Evolutionary conservation across 2,888 invertebrate species (phyloP), one percentile per base, ranked within the genome.

Genomic region (Thymelicus lineola): DNA sequence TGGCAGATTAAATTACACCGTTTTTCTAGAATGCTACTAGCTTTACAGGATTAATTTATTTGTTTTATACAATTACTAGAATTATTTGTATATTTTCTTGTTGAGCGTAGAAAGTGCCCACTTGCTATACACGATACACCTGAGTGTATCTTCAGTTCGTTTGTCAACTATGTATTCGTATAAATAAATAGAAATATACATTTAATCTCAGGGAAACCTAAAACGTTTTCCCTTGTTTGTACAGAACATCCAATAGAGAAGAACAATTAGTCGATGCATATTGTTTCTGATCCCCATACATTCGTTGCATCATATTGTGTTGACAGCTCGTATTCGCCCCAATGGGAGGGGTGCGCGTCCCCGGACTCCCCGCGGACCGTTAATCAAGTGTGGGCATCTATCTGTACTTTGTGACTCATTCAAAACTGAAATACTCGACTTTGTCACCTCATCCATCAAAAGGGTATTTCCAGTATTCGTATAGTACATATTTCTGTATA

Each of bases 351-450:
- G 53, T 61, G 59, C 15, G n/a, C 12, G 28, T 36, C 14, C 50
- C 10, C 14, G 55, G 61, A 28, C 28, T 28, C 28, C 28, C 28
- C 28, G 28, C 35, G 67, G 53, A 53, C 45, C 67, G 55, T 61
- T 67, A 61, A 67, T 67, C 67, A 61, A 48, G 61, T 67, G 67
- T 35, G 55, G 60, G 28, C 61, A 60, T 61, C 55, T 42, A 61
- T n/a, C n/a, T n/a, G n/a, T n/a, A n/a, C 28, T 53, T 61, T 55
- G 35, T 67, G 61, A 67, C 35, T 61, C 60, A 61, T 55, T 61
- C 45, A 28, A 53, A 55, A 53, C 17, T 50, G 50, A 53, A 35
- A 42, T 61, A 45, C 45, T 28, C 42, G n/a, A 36, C n/a, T n/a
- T 15, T 57, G 65, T 57, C 55, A 61, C 28, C 28, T 38, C 20